These are phyloP conservation scores for Aphelocoma coerulescens DNA, from an alignment of 2,113 vertebrate species.

Conservation along the genomic window DNA sequence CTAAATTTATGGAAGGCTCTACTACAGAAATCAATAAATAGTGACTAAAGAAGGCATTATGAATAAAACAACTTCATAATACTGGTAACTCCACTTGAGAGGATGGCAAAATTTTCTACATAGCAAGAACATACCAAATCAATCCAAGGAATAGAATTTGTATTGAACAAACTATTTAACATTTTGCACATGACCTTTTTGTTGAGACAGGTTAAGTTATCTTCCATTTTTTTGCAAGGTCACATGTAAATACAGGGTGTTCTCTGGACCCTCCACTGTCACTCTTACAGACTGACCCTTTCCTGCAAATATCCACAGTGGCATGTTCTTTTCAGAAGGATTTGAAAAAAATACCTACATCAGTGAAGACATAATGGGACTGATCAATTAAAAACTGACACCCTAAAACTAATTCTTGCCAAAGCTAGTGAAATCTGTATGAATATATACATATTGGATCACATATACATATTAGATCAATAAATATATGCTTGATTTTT, in stretches of 20 bases:
- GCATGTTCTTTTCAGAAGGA: not conserved
- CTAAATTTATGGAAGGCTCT: not conserved
- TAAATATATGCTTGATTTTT: not conserved
- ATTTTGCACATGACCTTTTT: not conserved
- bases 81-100: not conserved
- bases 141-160: not conserved
- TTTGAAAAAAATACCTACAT: not conserved
- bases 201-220: not conserved
- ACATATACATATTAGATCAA: not conserved
- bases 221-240: not conserved
- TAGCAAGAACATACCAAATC: not conserved
- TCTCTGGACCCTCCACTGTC: not conserved
- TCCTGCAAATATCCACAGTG: not conserved
- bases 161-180: not conserved
- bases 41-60: not conserved
- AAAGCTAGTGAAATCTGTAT: not conserved
- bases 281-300: not conserved
- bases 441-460: not conserved
- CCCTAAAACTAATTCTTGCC: not conserved
- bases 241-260: not conserved
- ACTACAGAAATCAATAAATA: conserved; percentile 15
- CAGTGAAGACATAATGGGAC: not conserved
- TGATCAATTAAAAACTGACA: not conserved
- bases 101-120: not conserved
- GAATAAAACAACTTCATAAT: not conserved